These are phyloP conservation scores for Oncorhynchus gorbuscha DNA, from an alignment of 2,113 vertebrate species.

Conservation along the genomic window DNA sequence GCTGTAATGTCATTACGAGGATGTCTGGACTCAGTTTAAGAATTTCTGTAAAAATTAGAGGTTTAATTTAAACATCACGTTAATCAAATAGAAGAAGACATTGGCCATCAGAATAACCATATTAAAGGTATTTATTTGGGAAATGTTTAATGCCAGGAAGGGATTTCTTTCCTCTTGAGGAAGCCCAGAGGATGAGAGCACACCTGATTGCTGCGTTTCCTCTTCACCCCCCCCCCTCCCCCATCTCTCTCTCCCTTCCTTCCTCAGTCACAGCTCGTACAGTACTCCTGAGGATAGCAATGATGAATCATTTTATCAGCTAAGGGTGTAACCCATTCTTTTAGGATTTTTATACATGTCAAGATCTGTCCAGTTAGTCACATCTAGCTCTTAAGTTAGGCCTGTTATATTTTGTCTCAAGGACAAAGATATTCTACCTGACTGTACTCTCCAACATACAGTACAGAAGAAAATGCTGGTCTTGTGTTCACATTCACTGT, in stretches of 20 bases:
- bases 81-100: not conserved
- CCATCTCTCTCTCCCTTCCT: conserved; percentile 19
- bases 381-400: not conserved
- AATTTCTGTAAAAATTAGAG: not conserved
- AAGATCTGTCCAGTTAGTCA: too few species aligned
- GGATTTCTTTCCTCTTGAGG: not conserved
- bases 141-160: not conserved
- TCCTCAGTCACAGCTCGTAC: conserved; percentile 19
- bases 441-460: conserved; percentile 31
- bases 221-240: not conserved
- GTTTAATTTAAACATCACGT: not conserved
- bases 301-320: conserved; percentile 48
- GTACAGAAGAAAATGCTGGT: conserved; percentile 37
- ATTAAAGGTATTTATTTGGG: not conserved
- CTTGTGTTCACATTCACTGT: conserved; percentile 38
- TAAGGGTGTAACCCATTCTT: conserved; percentile 12
- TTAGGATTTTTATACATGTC: not conserved
- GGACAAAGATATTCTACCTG: conserved; percentile 43
- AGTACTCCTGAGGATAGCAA: conserved; percentile 15
- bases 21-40: conserved; percentile 6
- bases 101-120: not conserved
- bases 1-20: too few species aligned
- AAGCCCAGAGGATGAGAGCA: conserved; percentile 6
- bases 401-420: conserved; percentile 7
- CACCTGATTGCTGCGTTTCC: conserved; percentile 26